Evolutionary conservation across 1,140 invertebrate species (phyloP).

Genomic region (Lepidurus couesii): DNA sequence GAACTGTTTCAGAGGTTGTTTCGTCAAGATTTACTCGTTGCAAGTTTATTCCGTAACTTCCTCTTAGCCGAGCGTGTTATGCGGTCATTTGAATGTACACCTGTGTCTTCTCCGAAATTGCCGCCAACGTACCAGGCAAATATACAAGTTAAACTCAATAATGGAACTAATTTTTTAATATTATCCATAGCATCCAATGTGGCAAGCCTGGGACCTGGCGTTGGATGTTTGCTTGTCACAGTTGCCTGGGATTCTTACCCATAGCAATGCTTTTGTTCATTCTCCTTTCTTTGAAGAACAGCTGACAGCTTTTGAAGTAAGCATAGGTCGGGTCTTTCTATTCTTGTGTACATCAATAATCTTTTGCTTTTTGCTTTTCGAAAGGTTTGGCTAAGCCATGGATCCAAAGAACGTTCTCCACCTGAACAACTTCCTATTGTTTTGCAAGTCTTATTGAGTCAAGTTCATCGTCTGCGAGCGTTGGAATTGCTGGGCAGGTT

Average conservation of each 20-base stretch:
- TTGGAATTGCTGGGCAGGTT: conserved; percentile 92
- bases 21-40: conserved; percentile 94
- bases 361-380: background rate
- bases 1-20: conserved; percentile 96
- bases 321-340: conserved; percentile 23
- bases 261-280: conserved; percentile 55
- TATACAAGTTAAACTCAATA: conserved; percentile 29
- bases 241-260: conserved; percentile 66
- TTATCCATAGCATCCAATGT: conserved; percentile 64
- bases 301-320: conserved; percentile 92
- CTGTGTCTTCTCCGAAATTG: conserved; percentile 81
- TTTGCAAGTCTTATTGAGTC: conserved; percentile 91
- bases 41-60: conserved; percentile 95
- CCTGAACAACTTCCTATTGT: conserved; percentile 98
- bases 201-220: conserved; percentile 96
- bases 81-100: conserved; percentile 91
- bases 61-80: conserved; percentile 93
- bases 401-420: conserved; percentile 65
- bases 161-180: conserved; percentile 25
- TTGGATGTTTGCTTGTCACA: conserved; percentile 88
- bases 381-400: conserved; percentile 74
- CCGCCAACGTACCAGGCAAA: conserved; percentile 79
- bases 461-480: conserved; percentile 90
- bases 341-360: conserved; percentile 11
- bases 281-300: conserved; percentile 97